Conservation (phyloP, 2,888 invertebrate species). For the Atethmia centrago region DNA sequence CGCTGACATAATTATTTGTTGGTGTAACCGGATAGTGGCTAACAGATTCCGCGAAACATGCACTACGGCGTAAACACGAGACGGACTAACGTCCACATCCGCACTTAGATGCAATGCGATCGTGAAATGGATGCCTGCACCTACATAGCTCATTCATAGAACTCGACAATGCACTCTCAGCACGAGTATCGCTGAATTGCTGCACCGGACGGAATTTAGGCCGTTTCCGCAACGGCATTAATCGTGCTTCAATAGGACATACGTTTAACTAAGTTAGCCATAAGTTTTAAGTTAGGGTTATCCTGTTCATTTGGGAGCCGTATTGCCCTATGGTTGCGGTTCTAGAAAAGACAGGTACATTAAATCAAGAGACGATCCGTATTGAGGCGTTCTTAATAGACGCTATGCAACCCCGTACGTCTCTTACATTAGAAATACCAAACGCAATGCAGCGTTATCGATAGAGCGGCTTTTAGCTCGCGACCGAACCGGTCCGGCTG, state of each 20-base stretch:
- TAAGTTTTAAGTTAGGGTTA: slow-evolving; percentile 48
- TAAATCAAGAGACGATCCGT: slow-evolving; percentile 87
- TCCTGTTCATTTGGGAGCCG: slow-evolving; percentile 90
- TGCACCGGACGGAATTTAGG: slow-evolving; percentile 77
- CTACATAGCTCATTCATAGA: slow-evolving; percentile 83
- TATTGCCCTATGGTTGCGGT: slow-evolving; percentile 84
- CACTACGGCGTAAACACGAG: slow-evolving; percentile 79
- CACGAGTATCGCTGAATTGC: slow-evolving; percentile 77
- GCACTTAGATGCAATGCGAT: slow-evolving; percentile 80
- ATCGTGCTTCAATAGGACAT: slow-evolving; percentile 63
- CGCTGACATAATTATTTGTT: slow-evolving; percentile 87
- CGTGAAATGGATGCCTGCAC: slow-evolving; percentile 75
- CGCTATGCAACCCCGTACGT: slow-evolving; percentile 90
- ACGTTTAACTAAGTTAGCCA: slow-evolving; percentile 24
- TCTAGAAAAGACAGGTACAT: slow-evolving; percentile 90
- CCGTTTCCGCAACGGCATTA: slow-evolving; percentile 72
- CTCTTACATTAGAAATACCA: slow-evolving; percentile 81
- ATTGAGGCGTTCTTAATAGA: slow-evolving; percentile 88
- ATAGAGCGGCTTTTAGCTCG: slow-evolving; percentile 64
- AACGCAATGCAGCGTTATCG: slow-evolving; percentile 64
- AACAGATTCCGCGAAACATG: slow-evolving; percentile 83
- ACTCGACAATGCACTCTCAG: slow-evolving; percentile 75
- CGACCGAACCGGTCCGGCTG: slow-evolving; percentile 71
- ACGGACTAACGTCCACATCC: slow-evolving; percentile 79
- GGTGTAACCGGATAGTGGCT: slow-evolving; percentile 83